These are phyloP conservation scores for Sylvicola fuscatus DNA, from an alignment of 2,888 invertebrate genomes.

Conservation along the genomic window DNA sequence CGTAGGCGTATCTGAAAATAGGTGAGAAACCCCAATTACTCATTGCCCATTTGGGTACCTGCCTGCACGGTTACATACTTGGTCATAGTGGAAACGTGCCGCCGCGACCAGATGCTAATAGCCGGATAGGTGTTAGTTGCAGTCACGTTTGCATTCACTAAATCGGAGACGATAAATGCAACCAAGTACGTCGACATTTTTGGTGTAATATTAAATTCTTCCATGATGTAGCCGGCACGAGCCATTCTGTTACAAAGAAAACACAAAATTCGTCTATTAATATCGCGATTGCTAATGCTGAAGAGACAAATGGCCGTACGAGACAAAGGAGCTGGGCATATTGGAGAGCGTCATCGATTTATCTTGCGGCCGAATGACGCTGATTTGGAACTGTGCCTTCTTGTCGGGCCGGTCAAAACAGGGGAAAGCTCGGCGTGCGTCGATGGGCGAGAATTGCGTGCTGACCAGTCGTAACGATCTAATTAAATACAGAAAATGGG, in stretches of 20 bases:
- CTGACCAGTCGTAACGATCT: constrained; percentile 29
- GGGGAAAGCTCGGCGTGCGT: constrained; percentile 65
- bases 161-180: constrained; percentile 36
- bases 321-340: constrained; percentile 30
- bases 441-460: constrained; percentile 62
- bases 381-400: constrained; percentile 55
- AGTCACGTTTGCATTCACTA: constrained; percentile 20
- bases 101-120: constrained; percentile 23
- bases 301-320: constrained; percentile 11
- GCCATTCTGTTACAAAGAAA: constrained; percentile 16
- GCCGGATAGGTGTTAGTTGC: constrained; percentile 14
- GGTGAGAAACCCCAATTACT: constrained; percentile 20
- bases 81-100: constrained; percentile 21
- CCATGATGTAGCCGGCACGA: constrained; percentile 35
- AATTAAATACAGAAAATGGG: too few species aligned
- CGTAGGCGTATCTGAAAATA: constrained; percentile 28
- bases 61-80: not conserved
- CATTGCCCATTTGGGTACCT: constrained; percentile 11
- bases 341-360: constrained; percentile 33
- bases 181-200: constrained; percentile 60
- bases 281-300: not conserved
- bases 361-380: constrained; percentile 33
- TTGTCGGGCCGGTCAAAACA: constrained; percentile 74
- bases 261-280: not conserved
- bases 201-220: constrained; percentile 38